Conservation (phyloP, 2,888 invertebrate species). For the Leptinotarsa rubiginosa region DNA sequence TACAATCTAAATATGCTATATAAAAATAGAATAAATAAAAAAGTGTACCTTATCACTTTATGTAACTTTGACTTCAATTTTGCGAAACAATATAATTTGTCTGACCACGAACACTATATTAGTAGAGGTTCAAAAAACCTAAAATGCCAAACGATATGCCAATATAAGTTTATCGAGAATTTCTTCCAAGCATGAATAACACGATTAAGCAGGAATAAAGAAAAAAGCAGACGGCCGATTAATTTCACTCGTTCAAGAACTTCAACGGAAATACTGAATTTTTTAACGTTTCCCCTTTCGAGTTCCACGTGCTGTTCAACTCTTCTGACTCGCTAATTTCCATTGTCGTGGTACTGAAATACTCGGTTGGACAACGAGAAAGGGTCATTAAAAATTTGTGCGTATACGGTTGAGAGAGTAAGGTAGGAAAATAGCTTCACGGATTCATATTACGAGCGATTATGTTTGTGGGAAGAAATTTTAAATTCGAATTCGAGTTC, state of each 20-base stretch:
- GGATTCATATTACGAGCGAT: not conserved
- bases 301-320: constrained; percentile 8
- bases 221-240: constrained; percentile 13
- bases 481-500: not conserved
- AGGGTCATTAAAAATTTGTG: constrained; percentile 1
- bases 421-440: not conserved
- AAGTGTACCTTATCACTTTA: too few relatives aligned
- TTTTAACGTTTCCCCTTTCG: constrained; percentile 14
- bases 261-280: constrained; percentile 7
- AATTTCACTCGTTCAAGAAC: constrained; percentile 14
- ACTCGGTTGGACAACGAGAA: constrained; percentile 12
- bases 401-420: constrained; percentile 10
- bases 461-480: constrained; percentile 7
- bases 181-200: constrained; percentile 1
- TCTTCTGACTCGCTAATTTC: constrained; percentile 11
- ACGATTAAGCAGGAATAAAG: constrained; percentile 9
- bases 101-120: too few relatives aligned
- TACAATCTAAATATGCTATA: too few relatives aligned
- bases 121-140: too few relatives aligned
- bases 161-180: not conserved
- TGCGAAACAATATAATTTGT: too few relatives aligned
- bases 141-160: too few relatives aligned
- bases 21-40: too few relatives aligned
- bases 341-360: constrained; percentile 1
- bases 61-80: too few relatives aligned